Evolutionary conservation across 2,113 vertebrate genomes (phyloP), one percentile per base, ranked within the genome.

Genomic region (Pardalotus punctatus): DNA sequence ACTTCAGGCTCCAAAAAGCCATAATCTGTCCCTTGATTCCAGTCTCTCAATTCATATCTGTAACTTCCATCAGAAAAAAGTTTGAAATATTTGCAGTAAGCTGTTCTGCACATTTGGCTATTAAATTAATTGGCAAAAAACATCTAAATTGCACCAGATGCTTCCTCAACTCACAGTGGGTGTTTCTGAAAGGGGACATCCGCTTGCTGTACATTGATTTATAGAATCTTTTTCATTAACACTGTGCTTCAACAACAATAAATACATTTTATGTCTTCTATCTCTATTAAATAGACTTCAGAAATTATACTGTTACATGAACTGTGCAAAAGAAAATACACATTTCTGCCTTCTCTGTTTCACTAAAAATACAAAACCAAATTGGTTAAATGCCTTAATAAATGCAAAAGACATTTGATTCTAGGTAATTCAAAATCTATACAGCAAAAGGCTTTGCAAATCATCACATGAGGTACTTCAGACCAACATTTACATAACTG

Each of bases 51-150:
- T 76, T 72, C 29, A 24, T 76, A 93, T 62, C 81, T 94, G 81
- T 50, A 95, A 96, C n/a, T 94, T 93, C 65, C 86, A 95, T 89
- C 57, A 94, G 65, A 15, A 95, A 87, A 74, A 81, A 57, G 10
- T 47, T 47, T 92, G 20, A 94, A 64, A 81, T 91, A 77, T 48
- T 92, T 86, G 29, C 50, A 90, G 36, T 77, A 89, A 93, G 48
- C 9, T 57, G 36, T 82, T 91, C 76, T 82, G 38, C n/a, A 87
- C 65, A 65, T 89, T 94, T 89, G 45, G 77, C 51, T 76, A 40
- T 91, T 80, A 87, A 93, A 93, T 85, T 76, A 70, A 89, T 35
- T 35, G 65, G 50, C 45, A 89, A 69, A 76, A 87, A 91, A 4
- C 9, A 35, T 67, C 40, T 73, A 88, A 65, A 70, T 45, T 82